phyloP scores from a whole-genome alignment of 2,113 vertebrate genomes.

The Cyanocitta stelleri region DNA sequence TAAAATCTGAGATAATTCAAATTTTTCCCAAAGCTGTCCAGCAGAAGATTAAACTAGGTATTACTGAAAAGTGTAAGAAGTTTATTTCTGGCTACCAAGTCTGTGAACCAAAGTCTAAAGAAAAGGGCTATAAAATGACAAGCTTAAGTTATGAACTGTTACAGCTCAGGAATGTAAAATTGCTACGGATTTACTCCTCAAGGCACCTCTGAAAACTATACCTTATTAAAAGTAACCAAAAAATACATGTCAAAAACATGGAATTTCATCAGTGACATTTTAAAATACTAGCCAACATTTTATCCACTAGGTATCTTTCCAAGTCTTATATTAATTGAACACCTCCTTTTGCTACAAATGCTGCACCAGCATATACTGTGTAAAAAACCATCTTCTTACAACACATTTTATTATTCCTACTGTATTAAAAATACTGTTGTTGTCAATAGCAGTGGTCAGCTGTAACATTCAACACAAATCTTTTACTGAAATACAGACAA shows the following conservation, averaged over 20 bases:
- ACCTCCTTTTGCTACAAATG: background rate
- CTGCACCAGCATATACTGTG: background rate
- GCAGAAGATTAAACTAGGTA: background rate
- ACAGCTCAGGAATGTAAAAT: background rate
- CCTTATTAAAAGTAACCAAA: background rate
- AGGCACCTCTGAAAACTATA: background rate
- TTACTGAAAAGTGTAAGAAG: background rate
- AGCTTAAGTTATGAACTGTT: background rate
- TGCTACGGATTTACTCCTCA: background rate
- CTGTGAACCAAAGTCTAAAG: background rate
- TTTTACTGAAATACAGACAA: background rate
- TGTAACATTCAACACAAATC: background rate
- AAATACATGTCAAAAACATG: background rate
- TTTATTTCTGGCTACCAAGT: background rate
- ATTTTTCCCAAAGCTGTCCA: background rate
- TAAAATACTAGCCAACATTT: background rate
- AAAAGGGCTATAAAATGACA: background rate
- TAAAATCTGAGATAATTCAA: background rate
- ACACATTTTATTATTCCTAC: background rate
- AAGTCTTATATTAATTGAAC: background rate
- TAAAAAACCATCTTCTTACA: background rate
- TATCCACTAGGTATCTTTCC: background rate
- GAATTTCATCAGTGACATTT: background rate
- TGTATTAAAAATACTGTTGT: background rate
- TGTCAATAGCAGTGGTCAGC: background rate